phyloP scores from a whole-genome alignment of 2,888 invertebrate genomes.

The Laothoe populi region DNA sequence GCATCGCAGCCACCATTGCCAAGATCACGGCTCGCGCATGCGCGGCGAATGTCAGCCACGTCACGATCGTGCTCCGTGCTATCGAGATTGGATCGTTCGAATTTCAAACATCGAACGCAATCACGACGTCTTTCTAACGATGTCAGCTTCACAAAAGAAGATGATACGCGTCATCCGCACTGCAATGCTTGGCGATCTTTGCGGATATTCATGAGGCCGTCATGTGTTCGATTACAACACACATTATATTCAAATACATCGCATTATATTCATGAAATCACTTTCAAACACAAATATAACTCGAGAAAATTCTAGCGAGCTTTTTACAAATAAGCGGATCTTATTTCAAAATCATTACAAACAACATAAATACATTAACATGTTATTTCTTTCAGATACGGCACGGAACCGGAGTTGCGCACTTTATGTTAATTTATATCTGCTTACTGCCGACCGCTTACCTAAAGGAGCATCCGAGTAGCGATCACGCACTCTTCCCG shows the following conservation, averaged over 20 bases:
- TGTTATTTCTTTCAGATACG: slow-evolving; percentile 25
- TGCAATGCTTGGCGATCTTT: background rate
- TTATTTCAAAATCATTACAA: slow-evolving; percentile 25
- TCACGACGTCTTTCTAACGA: slow-evolving; percentile 60
- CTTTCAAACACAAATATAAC: slow-evolving; percentile 28
- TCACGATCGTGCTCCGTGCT: slow-evolving; percentile 80
- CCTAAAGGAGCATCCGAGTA: slow-evolving; percentile 40
- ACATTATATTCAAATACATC: slow-evolving; percentile 33
- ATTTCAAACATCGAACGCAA: slow-evolving; percentile 71
- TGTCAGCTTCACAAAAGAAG: slow-evolving; percentile 48
- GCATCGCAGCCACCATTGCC: slow-evolving; percentile 81
- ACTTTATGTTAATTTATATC: slow-evolving; percentile 22
- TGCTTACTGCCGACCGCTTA: background rate
- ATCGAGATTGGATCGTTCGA: slow-evolving; percentile 73
- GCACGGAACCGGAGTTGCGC: slow-evolving; percentile 8
- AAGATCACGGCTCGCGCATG: slow-evolving; percentile 85
- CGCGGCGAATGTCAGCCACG: slow-evolving; percentile 84
- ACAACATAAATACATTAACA: slow-evolving; percentile 15
- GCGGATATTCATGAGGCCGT: slow-evolving; percentile 33
- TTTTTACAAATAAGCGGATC: slow-evolving; percentile 25
- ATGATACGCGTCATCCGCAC: slow-evolving; percentile 36
- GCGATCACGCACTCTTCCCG: slow-evolving; percentile 67
- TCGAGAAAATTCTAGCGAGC: slow-evolving; percentile 32
- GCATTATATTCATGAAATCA: slow-evolving; percentile 37
- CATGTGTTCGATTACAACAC: slow-evolving; percentile 29